Conservation (phyloP, 2,113 vertebrate genomes). For the Bufo bufo region DNA sequence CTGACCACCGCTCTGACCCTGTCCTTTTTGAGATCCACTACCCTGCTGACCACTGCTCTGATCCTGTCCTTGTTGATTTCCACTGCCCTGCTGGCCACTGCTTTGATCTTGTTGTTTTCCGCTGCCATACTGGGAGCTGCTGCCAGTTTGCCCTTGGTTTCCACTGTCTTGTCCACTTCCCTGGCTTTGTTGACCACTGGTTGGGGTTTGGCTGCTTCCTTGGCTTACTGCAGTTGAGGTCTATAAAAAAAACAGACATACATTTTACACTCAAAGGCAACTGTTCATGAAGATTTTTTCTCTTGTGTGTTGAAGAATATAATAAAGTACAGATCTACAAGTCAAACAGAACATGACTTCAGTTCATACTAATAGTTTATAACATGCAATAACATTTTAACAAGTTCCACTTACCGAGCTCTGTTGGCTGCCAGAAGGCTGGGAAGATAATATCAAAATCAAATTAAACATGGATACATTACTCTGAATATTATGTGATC, state of each 20-base stretch:
- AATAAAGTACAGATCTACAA: neutral
- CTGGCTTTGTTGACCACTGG: neutral
- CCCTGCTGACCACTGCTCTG: neutral
- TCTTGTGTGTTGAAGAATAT: neutral
- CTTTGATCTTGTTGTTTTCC: too few relatives aligned
- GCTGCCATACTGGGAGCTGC: too few relatives aligned
- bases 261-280: neutral
- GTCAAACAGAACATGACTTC: neutral
- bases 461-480: neutral
- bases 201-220: neutral
- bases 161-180: neutral
- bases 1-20: neutral
- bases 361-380: neutral
- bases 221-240: neutral
- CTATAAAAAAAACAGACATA: neutral
- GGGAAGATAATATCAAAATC: neutral
- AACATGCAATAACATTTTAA: neutral
- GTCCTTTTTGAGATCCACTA: neutral
- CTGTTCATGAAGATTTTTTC: too few relatives aligned
- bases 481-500: neutral
- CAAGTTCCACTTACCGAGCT: slow-evolving; percentile 4
- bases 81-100: neutral
- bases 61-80: neutral
- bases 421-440: slow-evolving; percentile 16
- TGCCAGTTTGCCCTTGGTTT: neutral